Evolutionary conservation across 1,140 invertebrate species (phyloP), one percentile per base, ranked within the genome.

Genomic region (Mactra quadrangularis): DNA sequence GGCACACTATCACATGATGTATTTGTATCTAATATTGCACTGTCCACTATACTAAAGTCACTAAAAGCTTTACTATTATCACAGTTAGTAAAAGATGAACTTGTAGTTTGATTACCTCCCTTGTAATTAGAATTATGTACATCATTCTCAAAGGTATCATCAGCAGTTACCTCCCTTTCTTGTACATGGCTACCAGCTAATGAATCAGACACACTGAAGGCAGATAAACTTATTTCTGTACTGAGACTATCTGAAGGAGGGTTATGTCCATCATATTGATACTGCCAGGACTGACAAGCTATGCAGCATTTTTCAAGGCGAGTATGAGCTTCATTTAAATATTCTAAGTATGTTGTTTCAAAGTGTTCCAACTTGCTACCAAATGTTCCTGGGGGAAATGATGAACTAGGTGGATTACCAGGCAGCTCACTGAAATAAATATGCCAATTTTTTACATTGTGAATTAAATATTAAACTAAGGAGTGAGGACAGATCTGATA

Each of bases 221-320:
- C 41, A 6, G 47, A 38, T 29, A 47, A 47, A 3, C 41, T 27
- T 47, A 50, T 25, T 47, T 53, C 70, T 3, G 22, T 35, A 29
- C 85, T 86, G n/a, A 90, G 76, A 68, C 88, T 87, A 52, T 90
- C 87, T 22, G 90, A 90, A 74, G 93, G 89, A 45, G 95, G 94
- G 86, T 93, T 93, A 70, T 94, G 94, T n/a, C 94, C 95, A 89
- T 96, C 95, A 88, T 97, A 98, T 25, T 93, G 94, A 76, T 95
- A 95, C 11, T 94, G 96, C 98, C 98, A 99, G 62, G 94, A 94
- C 0, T 92, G 89, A 88, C 96, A 97, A 0, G 96, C 96, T 17
- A 95, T 92, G 59, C 95, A 94, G 91, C 96, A 96, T 9, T 95
- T 93, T 29, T 94, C 94, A 45, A 98, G 96, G 90, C 96, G 95